phyloP scores from a whole-genome alignment of 2,888 invertebrate genomes.

The Anorthoa munda region DNA sequence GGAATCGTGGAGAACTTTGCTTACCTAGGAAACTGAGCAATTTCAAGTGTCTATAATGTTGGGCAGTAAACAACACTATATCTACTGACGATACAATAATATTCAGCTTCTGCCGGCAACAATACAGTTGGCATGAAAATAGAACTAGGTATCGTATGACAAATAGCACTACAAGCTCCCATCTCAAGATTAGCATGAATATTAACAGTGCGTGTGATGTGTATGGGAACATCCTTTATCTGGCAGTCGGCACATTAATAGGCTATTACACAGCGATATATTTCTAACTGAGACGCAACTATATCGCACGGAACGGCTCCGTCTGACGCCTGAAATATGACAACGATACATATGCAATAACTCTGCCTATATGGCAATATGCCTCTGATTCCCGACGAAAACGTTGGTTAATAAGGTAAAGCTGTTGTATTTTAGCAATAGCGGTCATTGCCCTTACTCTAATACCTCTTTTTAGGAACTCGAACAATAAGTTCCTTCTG shows the following conservation, averaged over 20 bases:
- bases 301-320: slow-evolving; percentile 50
- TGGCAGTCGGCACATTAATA: slow-evolving; percentile 58
- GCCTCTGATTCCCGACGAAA: slow-evolving; percentile 13
- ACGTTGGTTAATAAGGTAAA: slow-evolving; percentile 5
- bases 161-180: neutral
- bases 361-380: slow-evolving; percentile 32
- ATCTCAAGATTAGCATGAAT: slow-evolving; percentile 11
- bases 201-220: slow-evolving; percentile 10
- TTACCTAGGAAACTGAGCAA: too few relatives aligned
- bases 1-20: neutral
- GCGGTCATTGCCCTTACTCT: neutral
- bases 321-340: slow-evolving; percentile 66
- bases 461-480: too few relatives aligned
- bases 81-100: too few relatives aligned
- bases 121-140: neutral
- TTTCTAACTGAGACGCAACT: slow-evolving; percentile 51
- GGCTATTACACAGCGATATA: slow-evolving; percentile 60
- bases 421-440: neutral
- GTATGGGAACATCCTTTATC: slow-evolving; percentile 30
- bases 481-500: too few relatives aligned
- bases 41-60: too few relatives aligned
- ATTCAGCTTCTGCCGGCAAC: neutral
- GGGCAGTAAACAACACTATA: neutral
- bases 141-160: neutral
- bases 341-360: slow-evolving; percentile 60